phyloP scores from a whole-genome alignment of 2,113 vertebrate genomes.

The Fulica atra region DNA sequence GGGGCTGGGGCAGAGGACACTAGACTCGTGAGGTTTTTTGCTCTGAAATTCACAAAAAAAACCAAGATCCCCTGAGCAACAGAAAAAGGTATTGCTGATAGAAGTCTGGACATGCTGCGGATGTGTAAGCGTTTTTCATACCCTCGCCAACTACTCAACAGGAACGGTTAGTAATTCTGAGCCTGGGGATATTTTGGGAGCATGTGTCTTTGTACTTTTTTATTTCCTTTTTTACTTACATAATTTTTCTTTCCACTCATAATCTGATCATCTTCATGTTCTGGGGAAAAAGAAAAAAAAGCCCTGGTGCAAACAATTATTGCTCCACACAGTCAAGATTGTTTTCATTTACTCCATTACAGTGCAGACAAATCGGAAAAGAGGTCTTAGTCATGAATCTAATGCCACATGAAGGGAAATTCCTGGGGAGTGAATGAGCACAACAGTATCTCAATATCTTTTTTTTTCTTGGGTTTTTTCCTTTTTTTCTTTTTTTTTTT shows the following conservation, averaged over 20 bases:
- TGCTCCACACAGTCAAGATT: not conserved
- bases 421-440: not conserved
- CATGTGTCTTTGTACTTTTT: not conserved
- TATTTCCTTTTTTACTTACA: not conserved
- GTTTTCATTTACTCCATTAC: conserved; percentile 36
- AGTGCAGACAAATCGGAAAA: not conserved
- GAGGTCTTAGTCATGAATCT: conserved; percentile 1
- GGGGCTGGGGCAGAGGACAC: not conserved
- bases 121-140: not conserved
- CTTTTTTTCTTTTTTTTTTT: not conserved
- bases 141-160: not conserved
- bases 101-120: not conserved
- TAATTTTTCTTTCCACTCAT: not conserved
- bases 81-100: not conserved
- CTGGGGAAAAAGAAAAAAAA: not conserved
- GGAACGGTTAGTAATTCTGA: not conserved
- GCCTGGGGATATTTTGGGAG: not conserved
- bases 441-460: not conserved
- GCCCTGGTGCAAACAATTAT: not conserved
- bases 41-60: not conserved
- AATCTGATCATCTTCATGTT: not conserved
- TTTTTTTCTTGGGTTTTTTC: not conserved
- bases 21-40: not conserved
- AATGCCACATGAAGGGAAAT: not conserved
- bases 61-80: not conserved